These are phyloP conservation scores for Protonibea diacanthus DNA, from an alignment of 2,797 vertebrate species.

Conservation along the genomic window DNA sequence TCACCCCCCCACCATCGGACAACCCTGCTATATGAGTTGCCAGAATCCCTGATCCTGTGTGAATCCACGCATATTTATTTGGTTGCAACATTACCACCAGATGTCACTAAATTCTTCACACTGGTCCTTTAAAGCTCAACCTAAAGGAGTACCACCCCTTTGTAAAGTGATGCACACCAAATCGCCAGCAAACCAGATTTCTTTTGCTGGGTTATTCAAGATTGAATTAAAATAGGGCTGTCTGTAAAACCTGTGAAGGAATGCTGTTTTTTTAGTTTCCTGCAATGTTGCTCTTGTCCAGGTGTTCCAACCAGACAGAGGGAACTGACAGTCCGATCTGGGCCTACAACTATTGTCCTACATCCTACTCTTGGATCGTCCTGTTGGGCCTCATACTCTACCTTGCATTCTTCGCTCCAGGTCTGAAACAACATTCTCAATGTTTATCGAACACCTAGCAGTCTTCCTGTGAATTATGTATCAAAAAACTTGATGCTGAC, in stretches of 20 bases:
- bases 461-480: background rate
- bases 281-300: conserved; percentile 67
- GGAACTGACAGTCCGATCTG: conserved; percentile 84
- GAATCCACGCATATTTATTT: no score
- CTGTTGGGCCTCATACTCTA: conserved; percentile 94
- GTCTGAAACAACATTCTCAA: conserved; percentile 75
- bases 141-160: background rate
- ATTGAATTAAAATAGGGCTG: background rate
- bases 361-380: conserved; percentile 93
- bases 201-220: background rate
- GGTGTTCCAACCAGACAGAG: conserved; percentile 90
- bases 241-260: background rate
- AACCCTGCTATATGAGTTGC: no score
- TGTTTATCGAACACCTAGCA: background rate
- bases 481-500: background rate
- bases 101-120: no score
- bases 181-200: no score
- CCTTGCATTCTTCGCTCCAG: conserved; percentile 95
- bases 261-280: background rate
- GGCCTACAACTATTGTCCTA: conserved; percentile 99
- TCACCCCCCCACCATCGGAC: no score
- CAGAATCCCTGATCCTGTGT: no score
- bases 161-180: background rate
- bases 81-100: no score
- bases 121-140: background rate